Evolutionary conservation across 2,888 invertebrate genomes (phyloP), one percentile per base, ranked within the genome.

Genomic region (Epirrita christyi): DNA sequence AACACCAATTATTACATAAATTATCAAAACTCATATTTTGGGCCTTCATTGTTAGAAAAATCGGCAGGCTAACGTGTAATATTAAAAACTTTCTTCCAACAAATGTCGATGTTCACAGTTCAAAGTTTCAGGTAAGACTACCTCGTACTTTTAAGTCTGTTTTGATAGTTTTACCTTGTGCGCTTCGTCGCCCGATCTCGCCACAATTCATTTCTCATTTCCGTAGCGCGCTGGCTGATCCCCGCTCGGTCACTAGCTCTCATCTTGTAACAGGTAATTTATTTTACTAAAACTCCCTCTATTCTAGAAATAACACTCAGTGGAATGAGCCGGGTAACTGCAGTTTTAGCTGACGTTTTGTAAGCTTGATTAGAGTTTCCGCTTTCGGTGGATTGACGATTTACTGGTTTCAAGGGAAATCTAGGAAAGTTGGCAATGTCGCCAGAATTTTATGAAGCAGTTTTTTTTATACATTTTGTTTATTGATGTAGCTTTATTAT

Each of bases 121-220:
- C 13, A 50, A 50, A 50, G 49, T 45, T 47, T 45, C 21, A 46
- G 21, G 27, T 41, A 37, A 51, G 43, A 42, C 40, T 44, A 42
- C 36, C 48, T 48, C 61, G 66, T 68, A 67, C 66, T 64, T 66
- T 57, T 66, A 61, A 66, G 66, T 67, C 63, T 66, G 63, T 62
- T 45, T 53, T 61, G 67, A 65, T 74, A 70, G 70, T 69, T 76
- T 72, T 59, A 61, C 45, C 41, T 41, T 55, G 42, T 48, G 56
- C 64, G 63, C 67, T 67, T 68, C 66, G 60, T 65, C 70, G 57
- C 59, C 54, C 61, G 60, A 67, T 67, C 68, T 67, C 63, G 61
- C 74, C 76, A 81, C 83, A 83, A 83, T 86, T 83, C 81, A 81
- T 83, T 83, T 83, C 81, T 83, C 81, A 84, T 87, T 83, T 83